Evolutionary conservation across 2,888 invertebrate genomes (phyloP).

Genomic region (Aphelenchoides bicaudatus): DNA sequence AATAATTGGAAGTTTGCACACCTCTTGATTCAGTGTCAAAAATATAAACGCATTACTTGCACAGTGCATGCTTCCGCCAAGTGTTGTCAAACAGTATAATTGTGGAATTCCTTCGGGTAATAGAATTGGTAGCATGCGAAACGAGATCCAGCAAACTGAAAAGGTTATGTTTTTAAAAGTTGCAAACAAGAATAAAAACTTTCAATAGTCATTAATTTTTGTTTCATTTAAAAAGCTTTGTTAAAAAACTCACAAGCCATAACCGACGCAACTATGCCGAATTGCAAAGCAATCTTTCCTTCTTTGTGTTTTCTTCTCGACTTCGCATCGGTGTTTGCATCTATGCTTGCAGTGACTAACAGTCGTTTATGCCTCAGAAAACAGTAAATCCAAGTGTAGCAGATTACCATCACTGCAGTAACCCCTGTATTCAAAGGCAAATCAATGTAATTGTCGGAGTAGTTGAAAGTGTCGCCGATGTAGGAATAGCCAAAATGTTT

Average conservation of each 20-base stretch:
- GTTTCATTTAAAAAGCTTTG: background rate
- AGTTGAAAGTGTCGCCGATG: slow-evolving; percentile 10
- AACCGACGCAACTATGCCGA: background rate
- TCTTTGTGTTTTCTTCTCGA: background rate
- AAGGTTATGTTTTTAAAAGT: background rate
- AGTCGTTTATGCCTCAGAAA: background rate
- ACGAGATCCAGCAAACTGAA: slow-evolving; percentile 4
- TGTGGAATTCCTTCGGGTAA: background rate
- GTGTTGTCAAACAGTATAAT: background rate
- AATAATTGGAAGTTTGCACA: background rate
- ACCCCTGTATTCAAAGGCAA: background rate
- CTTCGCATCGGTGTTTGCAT: background rate
- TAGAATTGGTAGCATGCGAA: slow-evolving; percentile 10
- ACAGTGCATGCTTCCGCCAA: background rate
- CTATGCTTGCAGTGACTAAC: background rate
- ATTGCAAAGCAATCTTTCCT: background rate
- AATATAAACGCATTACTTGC: slow-evolving; percentile 1
- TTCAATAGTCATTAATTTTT: background rate
- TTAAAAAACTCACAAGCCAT: slow-evolving; percentile 1
- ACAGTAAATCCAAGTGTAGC: slow-evolving; percentile 6
- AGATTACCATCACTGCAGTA: background rate
- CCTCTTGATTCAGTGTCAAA: slow-evolving; percentile 7
- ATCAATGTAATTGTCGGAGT: background rate
- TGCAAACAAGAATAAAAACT: background rate
- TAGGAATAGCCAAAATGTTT: slow-evolving; percentile 7